phyloP scores from a whole-genome alignment of 2,113 vertebrate genomes.

The Xenopus borealis region DNA sequence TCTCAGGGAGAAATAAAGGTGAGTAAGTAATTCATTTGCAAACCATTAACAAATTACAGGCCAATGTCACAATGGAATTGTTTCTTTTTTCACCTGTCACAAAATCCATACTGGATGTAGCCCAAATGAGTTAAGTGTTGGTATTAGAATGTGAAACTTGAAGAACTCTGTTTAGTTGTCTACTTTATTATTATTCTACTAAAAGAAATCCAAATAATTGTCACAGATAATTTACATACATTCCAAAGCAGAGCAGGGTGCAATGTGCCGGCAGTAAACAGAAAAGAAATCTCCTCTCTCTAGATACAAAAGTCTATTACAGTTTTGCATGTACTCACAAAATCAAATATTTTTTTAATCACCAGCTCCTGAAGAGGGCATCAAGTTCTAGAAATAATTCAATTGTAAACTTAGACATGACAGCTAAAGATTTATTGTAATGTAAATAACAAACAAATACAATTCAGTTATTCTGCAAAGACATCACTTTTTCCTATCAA shows the following conservation, averaged over 20 bases:
- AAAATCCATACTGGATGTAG: constrained; percentile 27
- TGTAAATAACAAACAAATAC: constrained; percentile 44
- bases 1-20: constrained; percentile 2
- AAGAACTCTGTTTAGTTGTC: constrained; percentile 5
- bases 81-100: constrained; percentile 18
- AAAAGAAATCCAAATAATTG: constrained; percentile 14
- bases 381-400: constrained; percentile 76
- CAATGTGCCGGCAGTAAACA: background rate
- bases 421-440: constrained; percentile 56
- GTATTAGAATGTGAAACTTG: background rate
- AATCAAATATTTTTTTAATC: constrained; percentile 55
- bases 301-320: constrained; percentile 33
- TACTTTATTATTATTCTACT: constrained; percentile 6
- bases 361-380: constrained; percentile 74
- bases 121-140: constrained; percentile 24
- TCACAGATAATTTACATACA: background rate
- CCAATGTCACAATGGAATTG: constrained; percentile 8
- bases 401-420: constrained; percentile 60
- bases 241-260: background rate
- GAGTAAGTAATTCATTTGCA: constrained; percentile 33
- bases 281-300: background rate
- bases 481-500: constrained; percentile 31
- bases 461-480: constrained; percentile 52
- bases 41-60: constrained; percentile 36
- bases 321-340: constrained; percentile 12